Percentiles rank a stretch among this genome's conserved stretches.
phyloP scores from a whole-genome alignment of 2,797 vertebrate species.

The Oophaga sylvatica region DNA sequence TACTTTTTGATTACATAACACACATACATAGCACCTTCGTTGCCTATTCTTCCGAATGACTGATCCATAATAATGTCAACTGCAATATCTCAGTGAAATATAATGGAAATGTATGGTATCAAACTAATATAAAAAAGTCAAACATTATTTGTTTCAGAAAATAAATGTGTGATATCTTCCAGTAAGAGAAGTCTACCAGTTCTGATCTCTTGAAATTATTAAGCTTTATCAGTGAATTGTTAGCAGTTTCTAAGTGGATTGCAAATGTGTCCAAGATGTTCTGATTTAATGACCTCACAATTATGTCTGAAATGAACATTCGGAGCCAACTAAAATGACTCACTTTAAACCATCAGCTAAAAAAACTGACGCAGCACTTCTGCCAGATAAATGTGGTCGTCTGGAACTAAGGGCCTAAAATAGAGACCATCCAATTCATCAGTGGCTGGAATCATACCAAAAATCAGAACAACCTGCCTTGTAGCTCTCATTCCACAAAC shows the following conservation, averaged over 20 bases:
- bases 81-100: not conserved
- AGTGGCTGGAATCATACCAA: not conserved
- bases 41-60: not conserved
- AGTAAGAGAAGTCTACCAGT: not conserved
- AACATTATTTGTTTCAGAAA: not conserved
- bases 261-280: not conserved
- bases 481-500: not conserved
- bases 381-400: constrained; percentile 16
- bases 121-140: not conserved
- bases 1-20: not conserved
- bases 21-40: not conserved
- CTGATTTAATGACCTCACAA: constrained; percentile 18
- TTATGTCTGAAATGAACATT: constrained; percentile 12
- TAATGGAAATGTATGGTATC: not conserved
- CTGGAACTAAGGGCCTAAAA: constrained; percentile 21
- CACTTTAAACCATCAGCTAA: not conserved
- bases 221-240: not conserved
- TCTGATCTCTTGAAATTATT: not conserved
- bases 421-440: constrained; percentile 34
- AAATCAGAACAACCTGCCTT: constrained; percentile 3
- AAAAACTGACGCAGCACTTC: not conserved
- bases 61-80: not conserved
- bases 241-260: constrained; percentile 9
- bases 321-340: constrained; percentile 29
- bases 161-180: not conserved